A percentile compares a stretch with the other conserved stretches of the same genome.
Evolutionary conservation across 2,888 invertebrate species (phyloP).

Genomic region (Sminthurinus aureus): DNA sequence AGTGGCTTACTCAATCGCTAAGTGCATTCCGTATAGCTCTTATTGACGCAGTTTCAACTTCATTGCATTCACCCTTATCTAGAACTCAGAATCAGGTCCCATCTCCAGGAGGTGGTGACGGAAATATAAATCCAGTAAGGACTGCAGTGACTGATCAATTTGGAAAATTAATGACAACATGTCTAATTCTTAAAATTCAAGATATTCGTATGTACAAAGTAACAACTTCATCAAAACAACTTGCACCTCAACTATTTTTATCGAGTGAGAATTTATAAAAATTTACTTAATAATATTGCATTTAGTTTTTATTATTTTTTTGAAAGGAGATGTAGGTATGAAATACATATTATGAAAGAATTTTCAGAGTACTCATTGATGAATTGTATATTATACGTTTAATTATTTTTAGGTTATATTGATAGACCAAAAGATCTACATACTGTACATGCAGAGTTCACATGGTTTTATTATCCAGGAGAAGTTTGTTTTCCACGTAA

Average conservation of each 20-base stretch:
- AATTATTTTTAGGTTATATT: slow-evolving; percentile 50
- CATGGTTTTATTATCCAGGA: slow-evolving; percentile 95
- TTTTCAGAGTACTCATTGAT: not conserved
- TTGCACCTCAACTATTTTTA: slow-evolving; percentile 81
- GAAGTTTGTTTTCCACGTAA: slow-evolving; percentile 80
- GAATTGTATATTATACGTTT: not conserved
- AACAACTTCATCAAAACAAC: slow-evolving; percentile 73
- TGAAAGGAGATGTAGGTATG: not conserved
- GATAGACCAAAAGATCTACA: slow-evolving; percentile 83
- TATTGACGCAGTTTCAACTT: slow-evolving; percentile 70
- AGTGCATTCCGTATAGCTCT: slow-evolving; percentile 79
- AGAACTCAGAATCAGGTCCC: slow-evolving; percentile 41
- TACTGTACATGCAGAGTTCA: slow-evolving; percentile 93
- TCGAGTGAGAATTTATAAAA: slow-evolving; percentile 67
- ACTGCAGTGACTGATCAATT: slow-evolving; percentile 67
- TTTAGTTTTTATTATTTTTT: too few relatives aligned
- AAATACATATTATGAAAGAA: too few relatives aligned
- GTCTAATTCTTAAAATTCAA: slow-evolving; percentile 86
- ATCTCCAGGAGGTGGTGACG: slow-evolving; percentile 6
- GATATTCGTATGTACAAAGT: slow-evolving; percentile 90
- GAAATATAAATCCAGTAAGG: slow-evolving; percentile 41
- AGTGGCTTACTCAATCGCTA: slow-evolving; percentile 88
- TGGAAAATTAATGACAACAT: slow-evolving; percentile 89
- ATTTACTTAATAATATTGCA: not conserved
- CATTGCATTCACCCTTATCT: slow-evolving; percentile 48